Percentiles rank a stretch among this genome's conserved stretches.
Evolutionary conservation across 1,140 invertebrate species (phyloP).

Genomic region (Watersipora subatra): DNA sequence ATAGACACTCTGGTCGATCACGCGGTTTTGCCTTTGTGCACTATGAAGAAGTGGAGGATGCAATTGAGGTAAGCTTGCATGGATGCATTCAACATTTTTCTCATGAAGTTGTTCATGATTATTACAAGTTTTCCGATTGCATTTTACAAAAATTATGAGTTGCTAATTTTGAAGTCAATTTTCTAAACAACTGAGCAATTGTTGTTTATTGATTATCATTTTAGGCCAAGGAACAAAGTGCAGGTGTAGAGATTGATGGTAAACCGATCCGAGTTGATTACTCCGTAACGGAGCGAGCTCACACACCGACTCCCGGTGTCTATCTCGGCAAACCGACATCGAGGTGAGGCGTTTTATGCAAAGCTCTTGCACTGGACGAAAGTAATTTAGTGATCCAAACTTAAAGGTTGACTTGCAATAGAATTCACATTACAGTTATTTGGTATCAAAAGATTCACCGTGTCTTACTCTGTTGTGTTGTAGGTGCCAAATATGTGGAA

Average conservation of each 20-base stretch:
- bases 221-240: conserved; percentile 76
- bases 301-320: conserved; percentile 92
- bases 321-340: conserved; percentile 88
- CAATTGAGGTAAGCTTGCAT: conserved; percentile 49
- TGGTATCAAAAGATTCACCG: too few species aligned
- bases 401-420: too few species aligned
- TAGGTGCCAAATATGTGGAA: too few species aligned
- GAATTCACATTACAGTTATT: too few species aligned
- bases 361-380: not conserved
- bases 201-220: conserved; percentile 2
- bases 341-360: conserved; percentile 37
- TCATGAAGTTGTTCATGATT: not conserved
- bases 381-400: not conserved
- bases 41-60: conserved; percentile 74
- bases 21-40: conserved; percentile 95
- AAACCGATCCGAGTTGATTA: conserved; percentile 84
- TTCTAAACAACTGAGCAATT: too few species aligned
- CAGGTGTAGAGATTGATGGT: conserved; percentile 85
- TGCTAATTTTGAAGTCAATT: not conserved
- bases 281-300: conserved; percentile 90
- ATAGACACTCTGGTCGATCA: conserved; percentile 83
- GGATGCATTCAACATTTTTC: not conserved
- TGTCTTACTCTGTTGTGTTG: too few species aligned
- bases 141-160: not conserved
- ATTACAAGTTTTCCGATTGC: not conserved